A percentile compares a stretch with the other conserved stretches of the same genome.
These are phyloP conservation scores for Eilema griseolum DNA, from an alignment of 2,888 invertebrate genomes.

Conservation along the genomic window DNA sequence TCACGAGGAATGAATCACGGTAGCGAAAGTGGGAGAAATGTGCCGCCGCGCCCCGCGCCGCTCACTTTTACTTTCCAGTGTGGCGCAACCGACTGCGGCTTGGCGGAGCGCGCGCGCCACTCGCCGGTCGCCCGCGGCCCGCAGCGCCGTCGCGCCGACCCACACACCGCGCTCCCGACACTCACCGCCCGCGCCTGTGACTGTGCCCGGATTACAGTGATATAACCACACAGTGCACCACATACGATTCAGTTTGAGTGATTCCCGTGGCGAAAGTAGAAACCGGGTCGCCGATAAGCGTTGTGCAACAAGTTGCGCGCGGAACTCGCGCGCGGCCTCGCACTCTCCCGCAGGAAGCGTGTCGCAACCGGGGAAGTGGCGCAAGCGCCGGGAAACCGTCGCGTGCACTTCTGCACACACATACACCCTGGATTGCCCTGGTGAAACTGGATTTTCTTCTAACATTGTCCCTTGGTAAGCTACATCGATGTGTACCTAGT, in stretches of 20 bases:
- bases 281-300: constrained; percentile 80
- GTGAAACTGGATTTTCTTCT: constrained; percentile 67
- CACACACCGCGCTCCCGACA: constrained; percentile 64
- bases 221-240: constrained; percentile 71
- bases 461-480: constrained; percentile 68
- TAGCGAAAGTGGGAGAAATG: constrained; percentile 87
- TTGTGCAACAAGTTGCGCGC: constrained; percentile 81
- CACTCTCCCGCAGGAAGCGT: constrained; percentile 85
- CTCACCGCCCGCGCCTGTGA: constrained; percentile 62
- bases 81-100: constrained; percentile 84
- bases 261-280: constrained; percentile 77
- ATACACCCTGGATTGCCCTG: constrained; percentile 74
- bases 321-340: constrained; percentile 82
- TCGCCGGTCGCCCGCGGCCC: constrained; percentile 86
- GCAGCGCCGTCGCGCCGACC: constrained; percentile 83
- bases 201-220: constrained; percentile 85
- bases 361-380: constrained; percentile 85
- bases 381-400: constrained; percentile 82
- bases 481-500: constrained; percentile 34
- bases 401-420: constrained; percentile 73
- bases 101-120: constrained; percentile 80
- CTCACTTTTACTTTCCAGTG: constrained; percentile 86
- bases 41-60: constrained; percentile 80
- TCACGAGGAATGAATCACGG: constrained; percentile 77
- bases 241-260: constrained; percentile 81